A percentile compares a stretch with the other conserved stretches of the same genome.
phyloP scores from a whole-genome alignment of 2,113 vertebrate species.

The Axis porcinus region DNA sequence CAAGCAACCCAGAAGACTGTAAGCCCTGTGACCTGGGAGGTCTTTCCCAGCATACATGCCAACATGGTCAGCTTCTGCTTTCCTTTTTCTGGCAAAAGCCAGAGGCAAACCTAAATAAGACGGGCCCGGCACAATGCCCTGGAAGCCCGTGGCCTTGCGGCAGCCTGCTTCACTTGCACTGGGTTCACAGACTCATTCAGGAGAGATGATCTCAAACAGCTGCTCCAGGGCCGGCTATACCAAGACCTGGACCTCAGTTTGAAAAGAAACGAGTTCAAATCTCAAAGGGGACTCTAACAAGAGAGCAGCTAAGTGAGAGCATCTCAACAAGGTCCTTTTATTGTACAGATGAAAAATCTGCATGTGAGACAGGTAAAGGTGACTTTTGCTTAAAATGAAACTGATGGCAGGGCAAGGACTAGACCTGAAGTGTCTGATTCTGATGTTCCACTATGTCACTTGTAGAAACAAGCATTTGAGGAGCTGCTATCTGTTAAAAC shows the following conservation, averaged over 20 bases:
- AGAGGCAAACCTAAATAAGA: slow-evolving; percentile 23
- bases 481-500: background rate
- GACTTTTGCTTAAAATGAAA: slow-evolving; percentile 8
- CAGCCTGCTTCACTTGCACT: background rate
- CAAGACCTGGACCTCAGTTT: background rate
- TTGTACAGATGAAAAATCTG: slow-evolving; percentile 8
- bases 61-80: background rate
- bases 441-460: background rate
- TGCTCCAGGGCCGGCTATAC: background rate
- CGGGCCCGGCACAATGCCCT: background rate
- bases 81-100: slow-evolving; percentile 26
- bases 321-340: background rate
- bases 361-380: background rate
- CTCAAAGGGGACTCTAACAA: background rate
- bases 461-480: background rate
- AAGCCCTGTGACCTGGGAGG: slow-evolving; percentile 31
- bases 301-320: background rate
- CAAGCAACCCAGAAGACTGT: slow-evolving; percentile 24
- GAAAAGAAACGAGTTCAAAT: background rate
- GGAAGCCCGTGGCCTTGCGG: background rate
- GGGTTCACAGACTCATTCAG: background rate
- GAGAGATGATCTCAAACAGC: background rate
- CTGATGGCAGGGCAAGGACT: background rate
- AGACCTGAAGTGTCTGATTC: background rate
- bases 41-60: background rate